Evolutionary conservation across 2,113 vertebrate genomes (phyloP).

Genomic region (Apodemus speciosus): DNA sequence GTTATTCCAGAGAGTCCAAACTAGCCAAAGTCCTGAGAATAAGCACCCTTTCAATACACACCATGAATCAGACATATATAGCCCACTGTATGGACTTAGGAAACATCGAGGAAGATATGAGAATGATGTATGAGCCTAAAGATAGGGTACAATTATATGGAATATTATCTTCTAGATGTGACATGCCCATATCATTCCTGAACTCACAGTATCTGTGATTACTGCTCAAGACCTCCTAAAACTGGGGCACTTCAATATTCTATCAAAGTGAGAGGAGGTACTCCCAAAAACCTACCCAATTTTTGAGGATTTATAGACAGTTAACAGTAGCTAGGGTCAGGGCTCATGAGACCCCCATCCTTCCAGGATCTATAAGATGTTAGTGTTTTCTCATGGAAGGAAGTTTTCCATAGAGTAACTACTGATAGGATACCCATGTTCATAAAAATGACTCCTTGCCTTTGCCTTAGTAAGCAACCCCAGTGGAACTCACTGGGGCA

Average conservation of each 20-base stretch:
- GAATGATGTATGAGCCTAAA: not conserved
- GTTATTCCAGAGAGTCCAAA: not conserved
- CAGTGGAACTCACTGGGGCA: not conserved
- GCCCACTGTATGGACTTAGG: accelerated
- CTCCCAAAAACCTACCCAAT: not conserved
- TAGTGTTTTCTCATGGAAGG: not conserved
- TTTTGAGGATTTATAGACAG: not conserved
- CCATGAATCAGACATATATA: not conserved
- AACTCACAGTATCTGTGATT: not conserved
- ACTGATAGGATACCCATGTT: not conserved
- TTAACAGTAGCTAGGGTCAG: not conserved
- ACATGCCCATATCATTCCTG: too few species aligned
- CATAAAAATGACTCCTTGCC: not conserved
- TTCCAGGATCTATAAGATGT: not conserved
- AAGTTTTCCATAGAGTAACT: not conserved
- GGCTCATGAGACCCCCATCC: not conserved
- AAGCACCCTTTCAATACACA: not conserved
- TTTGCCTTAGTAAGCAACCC: not conserved
- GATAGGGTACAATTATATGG: not conserved
- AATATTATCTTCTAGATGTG: not conserved
- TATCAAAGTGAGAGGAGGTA: not conserved
- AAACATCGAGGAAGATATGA: not conserved
- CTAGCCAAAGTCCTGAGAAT: not conserved
- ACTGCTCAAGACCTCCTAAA: not conserved
- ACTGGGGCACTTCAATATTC: not conserved